Conservation (phyloP, 2,888 invertebrate genomes). For the Eurytoma adleriae region DNA sequence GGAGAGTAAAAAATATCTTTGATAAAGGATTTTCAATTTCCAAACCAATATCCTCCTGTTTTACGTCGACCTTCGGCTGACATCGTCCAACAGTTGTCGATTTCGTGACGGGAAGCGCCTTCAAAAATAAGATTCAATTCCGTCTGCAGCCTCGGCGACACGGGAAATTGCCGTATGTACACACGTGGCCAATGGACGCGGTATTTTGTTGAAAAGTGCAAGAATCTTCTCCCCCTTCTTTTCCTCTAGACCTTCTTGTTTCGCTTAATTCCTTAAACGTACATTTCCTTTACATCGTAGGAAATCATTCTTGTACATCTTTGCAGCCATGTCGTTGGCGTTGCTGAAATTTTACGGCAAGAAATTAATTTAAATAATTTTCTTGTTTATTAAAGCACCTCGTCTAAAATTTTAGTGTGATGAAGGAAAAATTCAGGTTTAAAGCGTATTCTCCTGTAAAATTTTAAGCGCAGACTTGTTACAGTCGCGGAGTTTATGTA, state of each 20-base stretch:
- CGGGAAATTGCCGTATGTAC: slow-evolving; percentile 54
- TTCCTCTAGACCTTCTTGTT: not conserved
- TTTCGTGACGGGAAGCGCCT: slow-evolving; percentile 49
- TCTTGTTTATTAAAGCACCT: not conserved
- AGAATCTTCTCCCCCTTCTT: slow-evolving; percentile 5
- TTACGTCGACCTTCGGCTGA: slow-evolving; percentile 50
- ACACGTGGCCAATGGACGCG: slow-evolving; percentile 40
- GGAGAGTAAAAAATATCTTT: slow-evolving; percentile 39
- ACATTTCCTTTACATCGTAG: not conserved
- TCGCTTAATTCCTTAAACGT: not conserved
- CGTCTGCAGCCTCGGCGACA: slow-evolving; percentile 36
- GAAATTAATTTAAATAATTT: not conserved
- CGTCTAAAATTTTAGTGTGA: not conserved
- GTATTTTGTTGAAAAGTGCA: slow-evolving; percentile 40
- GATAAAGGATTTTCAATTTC: slow-evolving; percentile 57
- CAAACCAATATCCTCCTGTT: slow-evolving; percentile 56
- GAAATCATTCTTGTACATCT: not conserved
- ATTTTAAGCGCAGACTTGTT: not conserved
- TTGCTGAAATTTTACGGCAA: not conserved
- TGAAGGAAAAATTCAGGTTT: not conserved
- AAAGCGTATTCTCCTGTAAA: not conserved
- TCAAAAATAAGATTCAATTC: slow-evolving; percentile 58
- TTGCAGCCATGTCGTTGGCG: not conserved
- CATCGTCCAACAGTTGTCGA: slow-evolving; percentile 54
- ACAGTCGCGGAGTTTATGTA: slow-evolving; percentile 21